Base-by-base conservation (phyloP, 2,797 vertebrate species). In the Microtus agrestis region DNA sequence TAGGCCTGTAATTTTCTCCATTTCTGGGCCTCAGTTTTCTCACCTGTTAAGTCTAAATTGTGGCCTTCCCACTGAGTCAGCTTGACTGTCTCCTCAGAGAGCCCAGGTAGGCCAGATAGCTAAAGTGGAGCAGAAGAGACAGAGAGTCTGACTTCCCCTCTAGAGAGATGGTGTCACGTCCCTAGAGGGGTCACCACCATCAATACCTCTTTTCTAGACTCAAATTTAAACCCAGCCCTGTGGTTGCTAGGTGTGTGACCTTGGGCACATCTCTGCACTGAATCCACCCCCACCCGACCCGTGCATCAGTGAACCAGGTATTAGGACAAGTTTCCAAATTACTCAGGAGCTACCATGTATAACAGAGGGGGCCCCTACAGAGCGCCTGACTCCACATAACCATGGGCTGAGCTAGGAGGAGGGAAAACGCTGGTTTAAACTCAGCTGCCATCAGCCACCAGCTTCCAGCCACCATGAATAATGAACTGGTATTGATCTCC, bases 401-500 rank as follows among this genome's bases (percentile, higher is more conserved):
- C 51, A 11, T 74, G 15, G 37, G 37, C 29, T 87, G 85, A 91
- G 51, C 69, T 71, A 48, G 51, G 13, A 43, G 1, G 31, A 96
- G 54, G 31, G 48, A 40, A 93, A 91, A 88, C 13, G 13, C 17
- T 11, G 48, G 27, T 59, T 88, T 54, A 76, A 87, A 46, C 80
- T 73, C 59, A 88, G 94, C 37, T 91, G 56, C 65, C 25, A 84
- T 40, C 1, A 7, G 87, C 84, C 46, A n/a, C 78, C 88, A 87
- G 65, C 54, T 6, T 78, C 34, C 2, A 27, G 27, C 19, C 3
- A 0, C 85, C 77, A 95, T 97, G 89, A 97, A 97, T 96, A 96
- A 97, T 97, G 90, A 94, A 96, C 67, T 86, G 43, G 82, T 97
- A 95, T 97, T 91, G 95, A 97, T 96, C 82, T 27, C 40, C 43